Percentiles rank a stretch among this genome's conserved stretches.
Conservation (phyloP, 2,888 invertebrate species). For the Tetragonula carbonaria region DNA sequence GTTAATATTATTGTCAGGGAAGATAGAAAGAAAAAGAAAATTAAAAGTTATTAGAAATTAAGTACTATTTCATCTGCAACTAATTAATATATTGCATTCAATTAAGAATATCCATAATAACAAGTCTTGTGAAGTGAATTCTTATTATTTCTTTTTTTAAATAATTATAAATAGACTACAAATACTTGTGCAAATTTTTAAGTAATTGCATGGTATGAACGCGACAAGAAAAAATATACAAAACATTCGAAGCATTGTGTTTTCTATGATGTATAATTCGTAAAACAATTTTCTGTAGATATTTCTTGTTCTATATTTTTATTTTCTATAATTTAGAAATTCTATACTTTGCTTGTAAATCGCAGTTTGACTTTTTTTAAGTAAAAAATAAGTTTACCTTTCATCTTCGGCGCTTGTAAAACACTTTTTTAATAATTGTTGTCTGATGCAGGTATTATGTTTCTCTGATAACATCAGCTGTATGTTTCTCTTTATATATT, state of each 20-base stretch:
- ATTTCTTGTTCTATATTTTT: too few species aligned
- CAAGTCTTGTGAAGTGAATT: not conserved
- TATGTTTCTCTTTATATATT: slow-evolving; percentile 1
- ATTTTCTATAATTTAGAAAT: not conserved
- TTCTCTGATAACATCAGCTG: not conserved
- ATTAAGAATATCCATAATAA: not conserved
- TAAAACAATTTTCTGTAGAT: too few species aligned
- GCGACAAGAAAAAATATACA: too few species aligned
- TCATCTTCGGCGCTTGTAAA: not conserved
- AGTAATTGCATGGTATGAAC: too few species aligned
- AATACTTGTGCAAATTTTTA: too few species aligned
- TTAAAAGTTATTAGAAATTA: too few species aligned
- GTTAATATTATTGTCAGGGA: too few species aligned
- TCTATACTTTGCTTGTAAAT: not conserved
- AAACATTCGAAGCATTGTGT: too few species aligned
- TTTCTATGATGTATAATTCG: too few species aligned
- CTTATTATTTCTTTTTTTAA: not conserved
- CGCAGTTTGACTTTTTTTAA: not conserved
- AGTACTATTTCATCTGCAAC: too few species aligned
- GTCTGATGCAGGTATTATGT: not conserved
- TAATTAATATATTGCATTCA: not conserved
- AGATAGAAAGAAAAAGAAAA: too few species aligned
- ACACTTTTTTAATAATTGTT: not conserved
- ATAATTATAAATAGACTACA: not conserved
- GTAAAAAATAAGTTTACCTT: not conserved